phyloP scores from a whole-genome alignment of 2,797 vertebrate species.

The Tadarida brasiliensis region DNA sequence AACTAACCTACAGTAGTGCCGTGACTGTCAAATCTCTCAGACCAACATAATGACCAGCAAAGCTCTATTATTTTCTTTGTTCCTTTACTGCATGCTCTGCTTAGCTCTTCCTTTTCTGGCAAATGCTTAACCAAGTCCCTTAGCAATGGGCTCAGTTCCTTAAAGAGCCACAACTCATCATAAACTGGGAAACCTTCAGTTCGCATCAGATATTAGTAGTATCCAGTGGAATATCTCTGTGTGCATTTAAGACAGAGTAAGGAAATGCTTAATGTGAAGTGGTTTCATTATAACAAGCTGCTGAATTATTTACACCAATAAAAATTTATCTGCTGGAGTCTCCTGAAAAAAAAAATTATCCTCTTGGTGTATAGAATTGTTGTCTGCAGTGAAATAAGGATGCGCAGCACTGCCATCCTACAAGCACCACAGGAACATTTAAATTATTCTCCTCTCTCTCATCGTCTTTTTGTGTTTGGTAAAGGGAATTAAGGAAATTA shows the following conservation, averaged over 20 bases:
- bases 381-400: slow-evolving; percentile 73
- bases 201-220: slow-evolving; percentile 61
- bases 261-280: slow-evolving; percentile 73
- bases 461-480: slow-evolving; percentile 75
- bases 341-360: slow-evolving; percentile 71
- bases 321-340: slow-evolving; percentile 82
- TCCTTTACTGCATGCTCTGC: slow-evolving; percentile 58
- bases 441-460: slow-evolving; percentile 74
- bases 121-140: slow-evolving; percentile 69
- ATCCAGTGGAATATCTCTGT: slow-evolving; percentile 72
- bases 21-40: slow-evolving; percentile 64
- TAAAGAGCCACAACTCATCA: slow-evolving; percentile 75
- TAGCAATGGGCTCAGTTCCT: slow-evolving; percentile 59
- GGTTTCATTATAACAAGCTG: slow-evolving; percentile 82
- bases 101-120: slow-evolving; percentile 75
- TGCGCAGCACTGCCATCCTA: slow-evolving; percentile 47
- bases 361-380: slow-evolving; percentile 72
- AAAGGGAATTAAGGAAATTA: slow-evolving; percentile 74
- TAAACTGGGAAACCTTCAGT: slow-evolving; percentile 70
- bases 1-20: slow-evolving; percentile 80
- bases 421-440: slow-evolving; percentile 56
- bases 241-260: slow-evolving; percentile 71
- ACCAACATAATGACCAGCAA: slow-evolving; percentile 79
- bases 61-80: slow-evolving; percentile 80
- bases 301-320: slow-evolving; percentile 84